A percentile compares a stretch with the other conserved stretches of the same genome.
These are phyloP conservation scores for Pithys albifrons DNA, from an alignment of 2,113 vertebrate species.

Conservation along the genomic window DNA sequence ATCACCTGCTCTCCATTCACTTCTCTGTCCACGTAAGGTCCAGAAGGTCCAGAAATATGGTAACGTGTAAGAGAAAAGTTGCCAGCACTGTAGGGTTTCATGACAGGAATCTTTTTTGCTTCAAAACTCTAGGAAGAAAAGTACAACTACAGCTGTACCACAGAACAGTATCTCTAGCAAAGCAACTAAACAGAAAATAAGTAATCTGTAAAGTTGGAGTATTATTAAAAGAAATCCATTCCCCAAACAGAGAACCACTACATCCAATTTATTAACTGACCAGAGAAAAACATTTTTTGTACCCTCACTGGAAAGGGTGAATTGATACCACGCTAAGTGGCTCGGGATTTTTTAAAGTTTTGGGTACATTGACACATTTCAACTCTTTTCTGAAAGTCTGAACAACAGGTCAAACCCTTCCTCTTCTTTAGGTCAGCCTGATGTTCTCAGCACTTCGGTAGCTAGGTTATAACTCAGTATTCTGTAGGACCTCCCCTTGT, in stretches of 20 bases:
- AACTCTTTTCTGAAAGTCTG: background rate
- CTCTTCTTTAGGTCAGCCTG: background rate
- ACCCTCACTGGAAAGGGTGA: background rate
- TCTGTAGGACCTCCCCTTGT: background rate
- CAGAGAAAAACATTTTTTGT: background rate
- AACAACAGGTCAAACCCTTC: background rate
- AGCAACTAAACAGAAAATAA: background rate
- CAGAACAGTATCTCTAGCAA: background rate
- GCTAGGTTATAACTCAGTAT: background rate
- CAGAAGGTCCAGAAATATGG: conserved; percentile 75
- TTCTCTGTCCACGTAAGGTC: conserved; percentile 80
- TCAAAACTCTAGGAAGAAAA: conserved; percentile 75
- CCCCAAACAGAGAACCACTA: background rate
- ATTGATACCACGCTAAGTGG: background rate
- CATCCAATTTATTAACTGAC: background rate
- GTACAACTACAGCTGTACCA: background rate
- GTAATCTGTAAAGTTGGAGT: background rate
- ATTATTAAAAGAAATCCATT: background rate
- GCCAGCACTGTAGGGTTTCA: conserved; percentile 72
- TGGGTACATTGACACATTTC: background rate
- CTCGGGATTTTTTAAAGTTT: background rate
- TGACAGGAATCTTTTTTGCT: conserved; percentile 47
- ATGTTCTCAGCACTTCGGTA: background rate
- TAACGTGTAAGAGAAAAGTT: conserved; percentile 83
- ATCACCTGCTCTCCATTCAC: conserved; percentile 77